Percentiles rank a stretch among this genome's conserved stretches.
These are phyloP conservation scores for Eristalis pertinax DNA, from an alignment of 2,888 invertebrate genomes.

Conservation along the genomic window DNA sequence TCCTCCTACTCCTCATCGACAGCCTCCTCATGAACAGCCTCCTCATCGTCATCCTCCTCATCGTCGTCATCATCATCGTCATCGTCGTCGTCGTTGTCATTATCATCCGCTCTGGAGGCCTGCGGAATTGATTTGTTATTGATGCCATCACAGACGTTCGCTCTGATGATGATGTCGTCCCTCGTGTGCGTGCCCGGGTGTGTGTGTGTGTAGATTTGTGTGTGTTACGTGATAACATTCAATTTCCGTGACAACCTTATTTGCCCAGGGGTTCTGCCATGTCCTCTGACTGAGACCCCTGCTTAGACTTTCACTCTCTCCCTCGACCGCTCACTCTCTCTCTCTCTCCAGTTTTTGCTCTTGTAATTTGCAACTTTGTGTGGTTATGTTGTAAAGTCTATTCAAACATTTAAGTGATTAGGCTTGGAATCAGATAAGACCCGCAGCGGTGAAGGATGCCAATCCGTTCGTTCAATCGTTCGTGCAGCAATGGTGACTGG, in stretches of 20 bases:
- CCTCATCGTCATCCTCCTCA: neutral
- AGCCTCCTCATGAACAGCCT: too few relatives aligned
- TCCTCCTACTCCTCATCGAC: neutral
- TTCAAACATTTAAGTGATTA: slow-evolving; percentile 48
- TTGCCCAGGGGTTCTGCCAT: neutral
- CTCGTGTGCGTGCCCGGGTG: neutral
- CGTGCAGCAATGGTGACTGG: neutral
- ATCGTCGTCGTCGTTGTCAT: neutral
- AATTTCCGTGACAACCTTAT: slow-evolving; percentile 28
- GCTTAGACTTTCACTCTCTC: neutral
- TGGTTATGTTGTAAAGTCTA: slow-evolving; percentile 39
- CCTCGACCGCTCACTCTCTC: neutral
- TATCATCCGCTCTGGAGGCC: slow-evolving; percentile 5
- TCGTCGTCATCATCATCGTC: neutral
- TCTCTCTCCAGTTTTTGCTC: neutral
- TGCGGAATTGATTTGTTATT: slow-evolving; percentile 16
- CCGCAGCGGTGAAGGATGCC: slow-evolving; percentile 44
- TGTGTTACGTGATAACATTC: slow-evolving; percentile 43
- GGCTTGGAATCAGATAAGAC: slow-evolving; percentile 51
- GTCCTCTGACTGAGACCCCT: neutral
- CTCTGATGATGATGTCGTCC: slow-evolving; percentile 13
- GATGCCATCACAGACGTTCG: slow-evolving; percentile 7
- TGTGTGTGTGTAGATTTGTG: too few relatives aligned
- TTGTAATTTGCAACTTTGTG: slow-evolving; percentile 51
- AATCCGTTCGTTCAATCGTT: slow-evolving; percentile 2